Percentiles rank a stretch among this genome's conserved stretches.
These are phyloP conservation scores for Pygoscelis adeliae DNA, from an alignment of 2,113 vertebrate species.

Conservation along the genomic window DNA sequence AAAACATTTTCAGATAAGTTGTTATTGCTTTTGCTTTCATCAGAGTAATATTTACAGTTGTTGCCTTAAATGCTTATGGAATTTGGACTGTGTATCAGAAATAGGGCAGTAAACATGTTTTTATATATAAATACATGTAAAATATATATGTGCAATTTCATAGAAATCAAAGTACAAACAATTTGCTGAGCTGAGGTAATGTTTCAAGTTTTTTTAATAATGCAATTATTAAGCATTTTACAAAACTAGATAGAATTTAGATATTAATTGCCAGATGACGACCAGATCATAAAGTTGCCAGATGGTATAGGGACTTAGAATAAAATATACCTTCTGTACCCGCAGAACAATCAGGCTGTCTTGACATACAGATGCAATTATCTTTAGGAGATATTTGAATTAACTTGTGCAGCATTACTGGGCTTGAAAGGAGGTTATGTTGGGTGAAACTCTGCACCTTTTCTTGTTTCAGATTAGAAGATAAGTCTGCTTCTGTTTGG, in stretches of 20 bases:
- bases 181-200: neutral
- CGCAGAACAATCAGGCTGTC: neutral
- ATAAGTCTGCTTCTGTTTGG: neutral
- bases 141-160: neutral
- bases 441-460: neutral
- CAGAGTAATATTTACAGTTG: neutral
- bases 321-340: neutral
- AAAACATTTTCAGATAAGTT: neutral
- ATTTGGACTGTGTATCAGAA: neutral
- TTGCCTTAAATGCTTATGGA: neutral
- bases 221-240: neutral
- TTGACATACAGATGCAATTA: neutral
- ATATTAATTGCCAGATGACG: neutral
- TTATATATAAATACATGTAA: neutral
- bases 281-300: neutral
- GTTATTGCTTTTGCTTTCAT: neutral
- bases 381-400: neutral
- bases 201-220: neutral
- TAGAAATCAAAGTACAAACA: neutral
- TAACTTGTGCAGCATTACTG: neutral
- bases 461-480: neutral
- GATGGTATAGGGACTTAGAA: neutral
- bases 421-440: neutral
- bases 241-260: neutral
- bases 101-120: neutral